Percentiles rank a stretch among this genome's conserved stretches.
These are phyloP conservation scores for Mesembrinibis cayennensis DNA, from an alignment of 2,113 vertebrate genomes.

Conservation along the genomic window DNA sequence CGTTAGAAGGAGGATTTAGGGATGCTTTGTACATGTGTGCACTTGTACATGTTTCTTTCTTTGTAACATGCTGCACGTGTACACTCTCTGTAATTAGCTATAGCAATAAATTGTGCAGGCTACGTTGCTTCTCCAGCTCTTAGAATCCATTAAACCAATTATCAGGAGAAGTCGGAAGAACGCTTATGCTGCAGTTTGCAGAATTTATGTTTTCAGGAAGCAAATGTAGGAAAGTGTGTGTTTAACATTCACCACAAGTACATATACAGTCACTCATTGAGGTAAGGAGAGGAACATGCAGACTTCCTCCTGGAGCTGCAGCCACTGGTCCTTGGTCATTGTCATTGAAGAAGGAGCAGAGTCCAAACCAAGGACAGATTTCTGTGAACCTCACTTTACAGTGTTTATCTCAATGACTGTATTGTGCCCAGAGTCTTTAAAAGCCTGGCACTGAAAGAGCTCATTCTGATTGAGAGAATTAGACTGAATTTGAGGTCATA, in stretches of 20 bases:
- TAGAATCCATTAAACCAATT: slow-evolving; percentile 73
- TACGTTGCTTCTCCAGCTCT: slow-evolving; percentile 49
- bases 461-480: background rate
- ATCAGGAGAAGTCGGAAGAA: slow-evolving; percentile 29
- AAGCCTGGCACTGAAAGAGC: background rate
- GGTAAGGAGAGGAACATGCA: background rate
- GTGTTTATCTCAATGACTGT: background rate
- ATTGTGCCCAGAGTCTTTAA: background rate
- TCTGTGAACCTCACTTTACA: background rate
- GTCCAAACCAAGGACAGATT: background rate
- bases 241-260: background rate
- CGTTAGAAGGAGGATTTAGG: slow-evolving; percentile 32
- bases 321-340: background rate
- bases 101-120: slow-evolving; percentile 62
- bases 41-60: background rate
- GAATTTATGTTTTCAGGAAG: slow-evolving; percentile 24
- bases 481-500: background rate
- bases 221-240: background rate
- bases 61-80: background rate
- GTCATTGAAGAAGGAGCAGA: background rate
- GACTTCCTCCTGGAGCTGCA: background rate
- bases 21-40: background rate
- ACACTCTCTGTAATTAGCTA: slow-evolving; percentile 54
- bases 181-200: slow-evolving; percentile 42
- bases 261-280: rapidly evolving